Evolutionary conservation across 53 echinoderm and acorn worm genomes (phyloP), one percentile per base, ranked within the genome.

Genomic region (Mesocentrotus franciscanus): DNA sequence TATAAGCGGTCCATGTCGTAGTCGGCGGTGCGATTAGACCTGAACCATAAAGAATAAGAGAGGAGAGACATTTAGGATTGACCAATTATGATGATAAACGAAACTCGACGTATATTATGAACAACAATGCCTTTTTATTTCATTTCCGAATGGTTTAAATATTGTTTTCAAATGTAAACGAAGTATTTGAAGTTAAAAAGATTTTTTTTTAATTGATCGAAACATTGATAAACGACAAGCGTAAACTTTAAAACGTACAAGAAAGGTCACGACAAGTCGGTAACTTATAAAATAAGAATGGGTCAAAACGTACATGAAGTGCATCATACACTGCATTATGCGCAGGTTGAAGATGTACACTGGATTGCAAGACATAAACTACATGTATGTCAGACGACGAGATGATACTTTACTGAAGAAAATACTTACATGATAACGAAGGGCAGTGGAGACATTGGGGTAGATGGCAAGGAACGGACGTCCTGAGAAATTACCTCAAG

Each of bases 1-100:
- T 94, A 89, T 35, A 94, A n/a, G 70, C 87, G 95, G 27, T 85
- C 85, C 34, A 94, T 56, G 85, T 87, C 71, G 68, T 64, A n/a
- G 5, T 57, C 58, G n/a, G 16, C 49, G 49, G 3, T 60, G 18
- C 22, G 81, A 58, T 57, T 60, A 10, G 92, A 27, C 62, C 93
- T 93, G 83, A 0, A 61, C 10, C 9, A 33, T 1, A 58, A 81
- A 49, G 6, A 49, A 81, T 83, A 32, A 61, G 36, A 20, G 20
- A 7, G 71, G 60, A 33, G 13, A 79, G 1, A 83, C 16, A 74
- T 35, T 66, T 29, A 32, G 29, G 11, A 18, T 10, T n/a, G n/a
- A n/a, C n/a, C n/a, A n/a, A n/a, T n/a, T n/a, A 84, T 39, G 60
- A 11, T 89, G 1, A 56, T 89, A 5, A 59, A 30, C 27, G 7